Percentiles rank a stretch among this genome's conserved stretches.
These are phyloP conservation scores for Coelinius sp. DNA, from an alignment of 2,888 invertebrate genomes.

Conservation along the genomic window DNA sequence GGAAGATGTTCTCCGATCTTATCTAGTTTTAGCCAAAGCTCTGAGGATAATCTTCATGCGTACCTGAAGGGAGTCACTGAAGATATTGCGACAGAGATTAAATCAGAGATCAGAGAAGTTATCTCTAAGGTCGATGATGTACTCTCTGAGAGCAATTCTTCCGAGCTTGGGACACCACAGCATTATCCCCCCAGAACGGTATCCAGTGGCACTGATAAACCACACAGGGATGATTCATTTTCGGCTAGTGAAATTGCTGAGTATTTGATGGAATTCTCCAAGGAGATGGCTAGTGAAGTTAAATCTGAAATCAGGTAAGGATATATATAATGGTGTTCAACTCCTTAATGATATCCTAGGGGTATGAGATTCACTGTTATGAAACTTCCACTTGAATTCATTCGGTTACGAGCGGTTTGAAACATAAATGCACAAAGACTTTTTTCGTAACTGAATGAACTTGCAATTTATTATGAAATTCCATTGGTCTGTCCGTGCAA, in stretches of 20 bases:
- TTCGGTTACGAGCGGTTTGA: no score
- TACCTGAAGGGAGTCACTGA: conserved; percentile 85
- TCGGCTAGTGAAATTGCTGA: conserved; percentile 84
- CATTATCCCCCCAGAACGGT: conserved; percentile 57
- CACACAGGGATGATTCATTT: conserved; percentile 76
- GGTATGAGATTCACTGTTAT: no score
- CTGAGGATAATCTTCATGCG: conserved; percentile 81
- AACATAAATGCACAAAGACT: no score
- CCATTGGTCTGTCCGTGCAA: no score
- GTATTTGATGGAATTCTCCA: conserved; percentile 83
- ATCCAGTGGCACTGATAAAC: conserved; percentile 59
- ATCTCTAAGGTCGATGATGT: conserved; percentile 86
- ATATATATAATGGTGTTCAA: background rate
- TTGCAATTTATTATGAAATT: no score
- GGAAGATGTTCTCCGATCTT: conserved; percentile 65
- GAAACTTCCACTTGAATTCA: no score
- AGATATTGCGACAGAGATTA: conserved; percentile 85
- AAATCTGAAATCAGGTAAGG: conserved; percentile 81
- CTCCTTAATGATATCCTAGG: background rate
- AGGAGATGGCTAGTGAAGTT: conserved; percentile 84
- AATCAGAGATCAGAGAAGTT: conserved; percentile 85
- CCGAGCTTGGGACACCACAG: conserved; percentile 72
- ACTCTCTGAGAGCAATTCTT: conserved; percentile 78
- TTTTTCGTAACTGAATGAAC: no score
- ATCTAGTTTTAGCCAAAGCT: conserved; percentile 61